Conservation (phyloP, 2,797 vertebrate species). For the Moxostoma hubbsi region DNA sequence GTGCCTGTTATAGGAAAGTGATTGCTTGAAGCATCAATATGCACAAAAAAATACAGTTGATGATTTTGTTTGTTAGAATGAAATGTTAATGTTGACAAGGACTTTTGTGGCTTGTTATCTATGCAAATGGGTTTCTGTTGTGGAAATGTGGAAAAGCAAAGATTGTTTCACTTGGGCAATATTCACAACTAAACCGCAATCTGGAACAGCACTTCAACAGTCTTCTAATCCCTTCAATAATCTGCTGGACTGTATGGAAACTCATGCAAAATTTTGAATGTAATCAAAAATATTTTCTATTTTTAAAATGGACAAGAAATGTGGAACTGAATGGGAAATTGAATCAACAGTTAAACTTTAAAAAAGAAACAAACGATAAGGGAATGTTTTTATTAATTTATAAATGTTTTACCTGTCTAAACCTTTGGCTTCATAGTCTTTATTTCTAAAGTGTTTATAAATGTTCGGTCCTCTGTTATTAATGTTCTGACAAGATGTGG, state of each 20-base stretch:
- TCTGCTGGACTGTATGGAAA: constrained; percentile 65
- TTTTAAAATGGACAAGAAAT: constrained; percentile 70
- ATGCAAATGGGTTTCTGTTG: constrained; percentile 77
- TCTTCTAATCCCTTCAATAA: constrained; percentile 6
- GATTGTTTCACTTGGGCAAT: constrained; percentile 67
- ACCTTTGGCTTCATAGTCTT: constrained; percentile 62
- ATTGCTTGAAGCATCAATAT: constrained; percentile 28
- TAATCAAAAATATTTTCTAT: constrained; percentile 83
- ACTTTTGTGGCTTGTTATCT: constrained; percentile 72
- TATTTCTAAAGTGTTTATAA: constrained; percentile 53
- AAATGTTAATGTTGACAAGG: constrained; percentile 21
- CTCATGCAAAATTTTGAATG: constrained; percentile 75
- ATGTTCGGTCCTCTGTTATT: neutral
- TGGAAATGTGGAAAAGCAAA: constrained; percentile 49
- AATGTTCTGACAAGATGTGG: neutral
- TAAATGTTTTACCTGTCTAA: constrained; percentile 84
- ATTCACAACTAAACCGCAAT: constrained; percentile 50
- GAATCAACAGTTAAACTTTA: constrained; percentile 63
- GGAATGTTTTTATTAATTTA: constrained; percentile 88
- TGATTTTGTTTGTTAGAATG: constrained; percentile 19
- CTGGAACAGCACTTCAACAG: constrained; percentile 2
- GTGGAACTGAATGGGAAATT: constrained; percentile 50
- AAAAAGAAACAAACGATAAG: constrained; percentile 79
- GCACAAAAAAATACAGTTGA: constrained; percentile 16
- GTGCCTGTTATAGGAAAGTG: constrained; percentile 3